Conservation (phyloP, 2,113 vertebrate species). For the Lycaon pictus region DNA sequence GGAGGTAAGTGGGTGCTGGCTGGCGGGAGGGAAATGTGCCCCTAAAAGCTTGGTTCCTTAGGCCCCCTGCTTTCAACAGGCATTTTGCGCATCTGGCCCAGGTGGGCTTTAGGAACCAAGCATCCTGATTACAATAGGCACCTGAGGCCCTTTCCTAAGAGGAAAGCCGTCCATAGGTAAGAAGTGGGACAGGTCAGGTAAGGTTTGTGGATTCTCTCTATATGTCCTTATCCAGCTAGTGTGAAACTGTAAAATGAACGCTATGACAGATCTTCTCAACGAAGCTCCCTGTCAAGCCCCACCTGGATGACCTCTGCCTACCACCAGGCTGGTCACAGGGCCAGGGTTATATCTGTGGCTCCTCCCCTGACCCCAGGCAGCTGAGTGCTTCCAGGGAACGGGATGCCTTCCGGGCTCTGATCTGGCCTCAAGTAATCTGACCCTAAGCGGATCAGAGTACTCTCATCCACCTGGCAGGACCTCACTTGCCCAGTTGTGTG, state of each 20-base stretch:
- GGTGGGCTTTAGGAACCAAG: background rate
- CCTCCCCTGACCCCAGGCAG: background rate
- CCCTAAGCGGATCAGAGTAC: background rate
- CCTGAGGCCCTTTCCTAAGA: background rate
- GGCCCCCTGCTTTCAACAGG: background rate
- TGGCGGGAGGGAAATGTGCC: background rate
- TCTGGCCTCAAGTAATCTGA: background rate
- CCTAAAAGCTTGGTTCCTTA: background rate
- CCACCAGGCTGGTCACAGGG: background rate
- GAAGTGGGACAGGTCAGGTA: background rate
- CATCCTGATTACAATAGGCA: background rate
- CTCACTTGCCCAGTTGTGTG: background rate
- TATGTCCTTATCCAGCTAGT: background rate
- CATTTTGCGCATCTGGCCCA: background rate
- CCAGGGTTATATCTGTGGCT: too few relatives aligned
- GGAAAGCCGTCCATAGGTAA: fast-evolving
- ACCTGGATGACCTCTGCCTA: background rate
- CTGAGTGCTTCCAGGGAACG: fast-evolving
- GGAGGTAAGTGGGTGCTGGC: too few relatives aligned
- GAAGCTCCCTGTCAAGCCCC: background rate
- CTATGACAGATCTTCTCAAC: background rate
- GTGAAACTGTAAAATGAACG: background rate
- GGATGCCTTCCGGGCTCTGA: background rate
- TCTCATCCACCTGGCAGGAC: background rate
- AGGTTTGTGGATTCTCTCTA: background rate